A percentile compares a stretch with the other conserved stretches of the same genome.
phyloP scores from a whole-genome alignment of 2,888 invertebrate species.

The Halocaridina rubra region DNA sequence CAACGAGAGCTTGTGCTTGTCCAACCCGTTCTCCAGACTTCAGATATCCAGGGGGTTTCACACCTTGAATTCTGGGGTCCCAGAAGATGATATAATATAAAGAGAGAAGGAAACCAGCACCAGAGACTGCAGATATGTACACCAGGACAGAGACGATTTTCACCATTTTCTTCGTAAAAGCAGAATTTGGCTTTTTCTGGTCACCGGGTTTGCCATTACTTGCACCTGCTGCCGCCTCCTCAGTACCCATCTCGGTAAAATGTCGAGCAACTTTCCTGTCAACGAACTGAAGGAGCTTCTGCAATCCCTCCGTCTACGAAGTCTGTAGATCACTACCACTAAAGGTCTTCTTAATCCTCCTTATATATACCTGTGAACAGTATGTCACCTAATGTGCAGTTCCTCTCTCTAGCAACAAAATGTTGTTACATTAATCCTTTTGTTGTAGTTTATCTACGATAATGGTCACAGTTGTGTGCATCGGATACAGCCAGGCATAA shows the following conservation, averaged over 20 bases:
- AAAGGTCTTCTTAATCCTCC: neutral
- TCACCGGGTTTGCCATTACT: neutral
- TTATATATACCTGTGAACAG: no score
- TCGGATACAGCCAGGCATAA: no score
- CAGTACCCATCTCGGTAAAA: neutral
- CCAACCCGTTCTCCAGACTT: slow-evolving; percentile 11
- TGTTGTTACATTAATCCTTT: no score
- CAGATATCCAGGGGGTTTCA: slow-evolving; percentile 48
- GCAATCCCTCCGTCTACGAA: neutral
- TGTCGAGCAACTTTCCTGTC: no score
- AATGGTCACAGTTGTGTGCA: no score
- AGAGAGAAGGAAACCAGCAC: slow-evolving; percentile 94
- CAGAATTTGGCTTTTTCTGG: neutral
- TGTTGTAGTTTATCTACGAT: no score
- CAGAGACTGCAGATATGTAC: slow-evolving; percentile 92
- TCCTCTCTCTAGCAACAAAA: no score
- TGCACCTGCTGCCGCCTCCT: neutral
- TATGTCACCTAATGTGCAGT: no score
- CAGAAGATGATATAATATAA: slow-evolving; percentile 94
- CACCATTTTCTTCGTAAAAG: slow-evolving; percentile 72
- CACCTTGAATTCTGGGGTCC: slow-evolving; percentile 76
- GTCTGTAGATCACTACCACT: neutral
- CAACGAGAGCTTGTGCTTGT: neutral
- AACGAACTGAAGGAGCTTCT: no score
- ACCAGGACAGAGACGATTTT: slow-evolving; percentile 92